Conservation (phyloP, 2,113 vertebrate species). For the Psephotus haematonotus region DNA sequence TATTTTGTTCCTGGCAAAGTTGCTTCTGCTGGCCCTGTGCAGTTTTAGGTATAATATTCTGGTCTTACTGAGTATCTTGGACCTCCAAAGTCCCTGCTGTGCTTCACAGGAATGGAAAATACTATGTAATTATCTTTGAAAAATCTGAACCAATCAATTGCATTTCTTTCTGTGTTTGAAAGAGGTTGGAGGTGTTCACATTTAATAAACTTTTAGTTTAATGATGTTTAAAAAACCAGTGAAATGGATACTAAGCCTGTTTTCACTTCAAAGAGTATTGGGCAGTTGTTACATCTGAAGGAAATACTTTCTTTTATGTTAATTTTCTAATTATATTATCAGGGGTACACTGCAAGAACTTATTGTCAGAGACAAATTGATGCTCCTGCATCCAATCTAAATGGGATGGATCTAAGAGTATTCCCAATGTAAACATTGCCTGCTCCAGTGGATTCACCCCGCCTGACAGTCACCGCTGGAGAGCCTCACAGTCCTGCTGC, state of each 20-base stretch:
- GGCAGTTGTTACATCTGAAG: conserved; percentile 46
- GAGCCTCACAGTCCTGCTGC: neutral
- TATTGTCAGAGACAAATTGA: neutral
- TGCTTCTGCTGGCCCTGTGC: neutral
- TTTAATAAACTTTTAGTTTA: conserved; percentile 46
- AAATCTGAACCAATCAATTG: neutral
- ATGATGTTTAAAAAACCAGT: conserved; percentile 21
- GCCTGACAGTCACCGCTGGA: neutral
- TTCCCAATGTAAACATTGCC: neutral
- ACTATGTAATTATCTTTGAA: neutral
- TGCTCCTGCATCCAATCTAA: neutral
- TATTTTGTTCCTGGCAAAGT: neutral
- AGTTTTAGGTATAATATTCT: fast-evolving
- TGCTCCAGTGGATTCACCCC: neutral
- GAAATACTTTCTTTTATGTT: conserved; percentile 40
- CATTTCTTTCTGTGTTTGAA: neutral
- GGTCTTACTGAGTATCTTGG: neutral
- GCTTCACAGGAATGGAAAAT: neutral
- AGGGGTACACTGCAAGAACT: neutral
- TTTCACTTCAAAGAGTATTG: conserved; percentile 44
- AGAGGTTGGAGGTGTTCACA: neutral
- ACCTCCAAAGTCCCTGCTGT: neutral
- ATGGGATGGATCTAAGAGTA: neutral
- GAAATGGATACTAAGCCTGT: conserved; percentile 22
- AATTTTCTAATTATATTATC: conserved; percentile 56